A percentile compares a stretch with the other conserved stretches of the same genome.
These are phyloP conservation scores for Eufriesea mexicana DNA, from an alignment of 1,140 invertebrate species.

Conservation along the genomic window DNA sequence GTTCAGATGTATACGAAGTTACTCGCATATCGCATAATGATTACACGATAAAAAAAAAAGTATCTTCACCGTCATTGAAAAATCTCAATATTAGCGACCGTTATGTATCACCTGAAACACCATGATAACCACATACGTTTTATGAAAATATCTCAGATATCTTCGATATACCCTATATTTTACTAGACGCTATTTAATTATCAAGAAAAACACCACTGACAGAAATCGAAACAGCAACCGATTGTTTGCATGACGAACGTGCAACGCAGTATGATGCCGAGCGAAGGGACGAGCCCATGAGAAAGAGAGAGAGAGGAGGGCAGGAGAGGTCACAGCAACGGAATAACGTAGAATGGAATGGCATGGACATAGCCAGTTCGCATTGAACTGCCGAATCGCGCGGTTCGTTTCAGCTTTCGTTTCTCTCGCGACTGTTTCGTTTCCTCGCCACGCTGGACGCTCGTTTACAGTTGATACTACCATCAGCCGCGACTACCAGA, in stretches of 20 bases:
- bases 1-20: no score
- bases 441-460: not conserved
- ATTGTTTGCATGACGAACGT: slow-evolving; percentile 1
- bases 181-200: not conserved
- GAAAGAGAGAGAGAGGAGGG: slow-evolving; percentile 12
- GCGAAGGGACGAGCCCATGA: slow-evolving; percentile 15
- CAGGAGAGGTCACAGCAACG: slow-evolving; percentile 53
- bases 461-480: not conserved
- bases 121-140: no score
- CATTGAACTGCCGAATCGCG: slow-evolving; percentile 70
- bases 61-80: no score
- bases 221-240: not conserved
- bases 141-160: not conserved
- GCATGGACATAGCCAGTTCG: slow-evolving; percentile 66
- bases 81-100: no score
- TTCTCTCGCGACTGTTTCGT: slow-evolving; percentile 22
- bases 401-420: slow-evolving; percentile 37
- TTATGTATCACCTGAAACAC: no score
- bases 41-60: no score
- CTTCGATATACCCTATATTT: not conserved
- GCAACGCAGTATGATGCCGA: slow-evolving; percentile 15
- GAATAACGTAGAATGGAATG: slow-evolving; percentile 65
- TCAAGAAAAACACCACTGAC: not conserved
- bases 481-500: slow-evolving; percentile 10
- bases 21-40: no score